Evolutionary conservation across 2,113 vertebrate species (phyloP).

Genomic region (Hemiprocne comata): DNA sequence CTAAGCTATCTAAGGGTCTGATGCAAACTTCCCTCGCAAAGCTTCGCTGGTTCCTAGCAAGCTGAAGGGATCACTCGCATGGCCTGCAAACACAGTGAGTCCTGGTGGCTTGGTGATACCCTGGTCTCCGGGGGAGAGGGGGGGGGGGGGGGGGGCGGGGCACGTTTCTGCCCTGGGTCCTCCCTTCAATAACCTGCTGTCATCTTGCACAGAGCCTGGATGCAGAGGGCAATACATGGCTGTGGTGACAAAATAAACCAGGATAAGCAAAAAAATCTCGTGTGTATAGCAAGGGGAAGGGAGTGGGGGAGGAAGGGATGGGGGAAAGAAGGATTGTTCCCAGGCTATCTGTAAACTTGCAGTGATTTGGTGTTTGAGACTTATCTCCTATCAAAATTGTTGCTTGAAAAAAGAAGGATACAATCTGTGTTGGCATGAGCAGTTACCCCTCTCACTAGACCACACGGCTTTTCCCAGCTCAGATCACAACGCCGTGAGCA

Average conservation of each 20-base stretch:
- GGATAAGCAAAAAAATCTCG: neutral
- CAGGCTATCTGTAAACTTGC: neutral
- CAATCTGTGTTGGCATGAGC: neutral
- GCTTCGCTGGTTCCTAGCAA: neutral
- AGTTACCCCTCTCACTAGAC: neutral
- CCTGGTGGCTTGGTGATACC: neutral
- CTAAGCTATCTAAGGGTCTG: neutral
- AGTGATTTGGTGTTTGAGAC: neutral
- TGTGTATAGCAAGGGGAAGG: neutral
- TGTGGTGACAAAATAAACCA: neutral
- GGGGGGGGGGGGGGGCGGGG: accelerated
- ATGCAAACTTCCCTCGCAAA: neutral
- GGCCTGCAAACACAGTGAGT: neutral
- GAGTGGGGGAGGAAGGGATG: neutral
- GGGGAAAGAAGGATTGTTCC: neutral
- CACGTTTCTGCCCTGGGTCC: neutral
- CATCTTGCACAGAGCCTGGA: neutral
- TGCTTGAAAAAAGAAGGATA: neutral
- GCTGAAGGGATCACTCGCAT: accelerated
- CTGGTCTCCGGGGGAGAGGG: accelerated
- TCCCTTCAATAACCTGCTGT: neutral
- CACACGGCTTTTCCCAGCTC: neutral
- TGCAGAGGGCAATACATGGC: too few species aligned
- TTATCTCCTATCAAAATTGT: neutral
- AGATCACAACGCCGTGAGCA: accelerated